Evolutionary conservation across 2,113 vertebrate genomes (phyloP).

Genomic region (Elanoides forficatus): DNA sequence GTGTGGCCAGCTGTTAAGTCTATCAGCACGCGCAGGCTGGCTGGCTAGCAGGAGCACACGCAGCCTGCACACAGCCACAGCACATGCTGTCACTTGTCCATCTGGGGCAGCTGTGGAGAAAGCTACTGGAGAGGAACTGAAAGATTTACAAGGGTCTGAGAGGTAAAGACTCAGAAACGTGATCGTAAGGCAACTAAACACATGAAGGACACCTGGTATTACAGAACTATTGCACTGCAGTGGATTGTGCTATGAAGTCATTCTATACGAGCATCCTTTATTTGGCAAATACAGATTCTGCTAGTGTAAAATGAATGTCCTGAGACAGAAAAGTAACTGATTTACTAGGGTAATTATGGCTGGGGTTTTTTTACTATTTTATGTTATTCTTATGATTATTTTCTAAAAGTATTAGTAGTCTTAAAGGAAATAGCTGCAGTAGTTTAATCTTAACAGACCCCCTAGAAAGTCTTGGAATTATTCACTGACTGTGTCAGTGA

Average conservation of each 20-base stretch:
- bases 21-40: rapidly evolving
- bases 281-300: neutral
- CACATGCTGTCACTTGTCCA: neutral
- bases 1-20: neutral
- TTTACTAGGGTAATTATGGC: neutral
- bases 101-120: neutral
- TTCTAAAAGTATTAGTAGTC: neutral
- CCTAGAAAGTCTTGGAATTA: neutral
- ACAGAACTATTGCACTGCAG: neutral
- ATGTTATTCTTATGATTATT: neutral
- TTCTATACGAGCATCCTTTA: neutral
- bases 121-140: neutral
- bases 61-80: neutral
- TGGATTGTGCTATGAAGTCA: neutral
- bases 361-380: rapidly evolving
- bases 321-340: neutral
- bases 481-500: neutral
- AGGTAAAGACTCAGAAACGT: neutral
- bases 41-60: neutral
- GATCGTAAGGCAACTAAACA: neutral
- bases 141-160: neutral
- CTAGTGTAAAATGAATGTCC: neutral
- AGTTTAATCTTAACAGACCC: neutral
- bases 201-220: neutral
- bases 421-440: neutral